These are phyloP conservation scores for Diorhabda sublineata DNA, from an alignment of 1,140 invertebrate species.

Conservation along the genomic window DNA sequence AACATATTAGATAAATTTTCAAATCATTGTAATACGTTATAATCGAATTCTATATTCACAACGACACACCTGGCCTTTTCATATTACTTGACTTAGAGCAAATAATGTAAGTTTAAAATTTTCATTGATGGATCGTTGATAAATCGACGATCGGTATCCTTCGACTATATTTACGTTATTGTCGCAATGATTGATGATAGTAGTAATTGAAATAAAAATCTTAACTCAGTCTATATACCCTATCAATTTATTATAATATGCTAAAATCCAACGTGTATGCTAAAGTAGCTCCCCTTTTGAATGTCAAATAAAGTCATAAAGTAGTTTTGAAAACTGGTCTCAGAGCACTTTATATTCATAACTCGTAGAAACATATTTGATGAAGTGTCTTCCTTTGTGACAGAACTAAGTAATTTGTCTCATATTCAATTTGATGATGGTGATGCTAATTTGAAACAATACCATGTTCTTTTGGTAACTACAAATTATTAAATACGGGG, in stretches of 20 bases:
- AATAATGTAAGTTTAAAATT: no score
- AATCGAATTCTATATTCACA: no score
- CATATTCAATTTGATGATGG: no score
- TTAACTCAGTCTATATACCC: background rate
- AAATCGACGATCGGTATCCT: background rate
- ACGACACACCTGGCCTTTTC: no score
- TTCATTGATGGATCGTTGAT: no score
- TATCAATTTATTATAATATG: slow-evolving; percentile 1
- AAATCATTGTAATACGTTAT: no score
- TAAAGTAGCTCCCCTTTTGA: slow-evolving; percentile 16
- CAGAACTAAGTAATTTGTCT: no score
- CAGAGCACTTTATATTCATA: slow-evolving; percentile 28
- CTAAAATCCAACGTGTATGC: background rate
- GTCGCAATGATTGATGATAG: background rate
- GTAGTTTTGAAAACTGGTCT: slow-evolving; percentile 25
- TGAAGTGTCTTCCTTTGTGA: slow-evolving; percentile 31
- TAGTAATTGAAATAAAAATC: background rate
- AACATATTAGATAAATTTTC: no score
- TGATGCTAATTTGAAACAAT: no score
- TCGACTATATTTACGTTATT: background rate
- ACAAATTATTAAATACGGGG: no score
- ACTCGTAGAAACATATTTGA: slow-evolving; percentile 30
- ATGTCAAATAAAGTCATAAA: slow-evolving; percentile 24
- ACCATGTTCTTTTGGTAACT: no score
- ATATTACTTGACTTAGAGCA: no score